These are phyloP conservation scores for Rugalucina vietnamica DNA, from an alignment of 2,888 invertebrate species.

Conservation along the genomic window DNA sequence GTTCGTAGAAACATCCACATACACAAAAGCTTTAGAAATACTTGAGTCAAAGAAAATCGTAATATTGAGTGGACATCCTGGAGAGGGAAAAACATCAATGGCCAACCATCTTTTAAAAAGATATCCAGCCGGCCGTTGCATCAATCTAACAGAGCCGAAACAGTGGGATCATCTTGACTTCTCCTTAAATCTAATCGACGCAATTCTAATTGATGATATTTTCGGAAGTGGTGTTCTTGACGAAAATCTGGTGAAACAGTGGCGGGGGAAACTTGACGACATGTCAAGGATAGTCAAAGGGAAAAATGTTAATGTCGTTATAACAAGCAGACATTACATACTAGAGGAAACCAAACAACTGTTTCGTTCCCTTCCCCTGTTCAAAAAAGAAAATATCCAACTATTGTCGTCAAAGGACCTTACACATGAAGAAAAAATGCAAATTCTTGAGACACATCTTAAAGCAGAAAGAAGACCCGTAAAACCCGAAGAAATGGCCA, in stretches of 20 bases:
- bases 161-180: slow-evolving; percentile 52
- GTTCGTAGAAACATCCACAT: slow-evolving; percentile 27
- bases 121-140: slow-evolving; percentile 10
- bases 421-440: slow-evolving; percentile 20
- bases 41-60: slow-evolving; percentile 21
- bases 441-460: slow-evolving; percentile 31
- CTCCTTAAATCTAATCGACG: slow-evolving; percentile 3
- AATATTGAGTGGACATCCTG: slow-evolving; percentile 47
- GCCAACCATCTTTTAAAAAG: slow-evolving; percentile 24
- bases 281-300: slow-evolving; percentile 22
- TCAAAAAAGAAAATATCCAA: slow-evolving; percentile 35
- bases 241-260: slow-evolving; percentile 29
- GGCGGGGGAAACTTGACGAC: slow-evolving; percentile 28
- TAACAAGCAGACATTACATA: slow-evolving; percentile 55
- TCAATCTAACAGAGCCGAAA: slow-evolving; percentile 29
- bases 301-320: slow-evolving; percentile 20
- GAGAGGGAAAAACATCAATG: slow-evolving; percentile 53
- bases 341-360: slow-evolving; percentile 29
- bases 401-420: slow-evolving; percentile 36
- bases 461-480: neutral
- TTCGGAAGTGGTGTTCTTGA: slow-evolving; percentile 49
- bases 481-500: neutral
- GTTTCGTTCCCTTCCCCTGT: neutral
- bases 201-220: slow-evolving; percentile 47
- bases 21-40: slow-evolving; percentile 24